Percentiles rank a stretch among this genome's conserved stretches.
phyloP scores from a whole-genome alignment of 1,140 invertebrate species.

The Drosophila neocordata region DNA sequence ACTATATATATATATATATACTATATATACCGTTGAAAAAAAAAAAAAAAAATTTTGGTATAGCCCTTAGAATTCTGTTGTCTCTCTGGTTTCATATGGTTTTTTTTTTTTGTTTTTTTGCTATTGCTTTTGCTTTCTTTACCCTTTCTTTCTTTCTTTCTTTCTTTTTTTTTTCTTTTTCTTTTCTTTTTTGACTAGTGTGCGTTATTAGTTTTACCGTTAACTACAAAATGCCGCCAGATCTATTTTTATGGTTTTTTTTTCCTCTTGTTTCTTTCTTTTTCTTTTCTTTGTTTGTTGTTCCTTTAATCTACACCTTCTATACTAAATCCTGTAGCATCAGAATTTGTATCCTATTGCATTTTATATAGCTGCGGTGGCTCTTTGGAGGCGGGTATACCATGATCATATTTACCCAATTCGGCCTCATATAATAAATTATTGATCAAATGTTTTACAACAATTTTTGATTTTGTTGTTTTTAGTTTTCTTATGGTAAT shows the following conservation, averaged over 20 bases:
- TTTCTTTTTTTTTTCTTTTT: conserved; percentile 38
- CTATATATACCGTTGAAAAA: neutral
- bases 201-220: conserved; percentile 1
- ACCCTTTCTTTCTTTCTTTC: conserved; percentile 12
- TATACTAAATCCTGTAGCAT: neutral
- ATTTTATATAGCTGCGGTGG: conserved; percentile 80
- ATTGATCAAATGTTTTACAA: conserved; percentile 78
- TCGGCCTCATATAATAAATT: conserved; percentile 79
- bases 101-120: conserved; percentile 54
- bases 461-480: conserved; percentile 78
- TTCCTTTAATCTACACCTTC: neutral
- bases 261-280: neutral
- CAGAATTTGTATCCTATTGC: conserved; percentile 38
- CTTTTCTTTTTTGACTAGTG: conserved; percentile 31
- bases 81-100: conserved; percentile 36
- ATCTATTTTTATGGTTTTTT: neutral
- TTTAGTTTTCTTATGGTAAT: conserved; percentile 80
- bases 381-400: conserved; percentile 75
- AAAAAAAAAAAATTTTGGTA: conserved; percentile 1
- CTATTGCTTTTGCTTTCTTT: conserved; percentile 59
- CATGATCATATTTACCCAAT: conserved; percentile 79
- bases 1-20: neutral
- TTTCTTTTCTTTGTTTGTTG: neutral
- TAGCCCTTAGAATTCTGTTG: conserved; percentile 45
- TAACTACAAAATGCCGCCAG: conserved; percentile 9